phyloP scores from a whole-genome alignment of 2,888 invertebrate genomes.

The Eulithis testata region DNA sequence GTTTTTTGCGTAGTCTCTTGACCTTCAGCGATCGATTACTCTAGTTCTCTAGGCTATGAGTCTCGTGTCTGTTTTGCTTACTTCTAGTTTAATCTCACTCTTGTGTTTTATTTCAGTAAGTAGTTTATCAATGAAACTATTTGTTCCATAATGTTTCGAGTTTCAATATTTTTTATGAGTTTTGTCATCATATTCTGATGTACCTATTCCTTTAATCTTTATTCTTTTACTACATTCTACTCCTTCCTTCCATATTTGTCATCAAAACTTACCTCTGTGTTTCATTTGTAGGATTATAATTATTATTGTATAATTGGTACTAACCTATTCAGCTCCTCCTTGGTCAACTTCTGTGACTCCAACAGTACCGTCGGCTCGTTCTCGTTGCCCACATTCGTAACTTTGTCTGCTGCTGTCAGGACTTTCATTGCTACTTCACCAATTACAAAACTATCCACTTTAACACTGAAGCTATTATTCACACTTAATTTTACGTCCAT shows the following conservation, averaged over 20 bases:
- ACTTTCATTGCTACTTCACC: constrained; percentile 69
- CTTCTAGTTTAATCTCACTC: too few relatives aligned
- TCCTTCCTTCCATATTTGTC: too few relatives aligned
- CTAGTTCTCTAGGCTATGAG: not conserved
- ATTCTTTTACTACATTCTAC: too few relatives aligned
- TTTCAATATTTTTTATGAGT: too few relatives aligned
- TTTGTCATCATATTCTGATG: too few relatives aligned
- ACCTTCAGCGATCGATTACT: constrained; percentile 22
- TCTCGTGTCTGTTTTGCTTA: not conserved
- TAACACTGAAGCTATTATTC: constrained; percentile 32
- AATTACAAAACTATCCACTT: constrained; percentile 38
- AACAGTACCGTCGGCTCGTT: constrained; percentile 71
- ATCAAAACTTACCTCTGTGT: not conserved
- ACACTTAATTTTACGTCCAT: not conserved
- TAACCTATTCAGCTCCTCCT: constrained; percentile 78
- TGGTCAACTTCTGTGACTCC: constrained; percentile 61
- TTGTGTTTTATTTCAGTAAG: too few relatives aligned
- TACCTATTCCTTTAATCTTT: too few relatives aligned
- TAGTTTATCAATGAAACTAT: not conserved
- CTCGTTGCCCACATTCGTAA: constrained; percentile 66
- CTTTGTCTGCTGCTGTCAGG: constrained; percentile 69
- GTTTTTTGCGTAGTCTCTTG: constrained; percentile 32
- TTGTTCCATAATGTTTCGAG: not conserved
- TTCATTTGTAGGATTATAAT: too few relatives aligned
- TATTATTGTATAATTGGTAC: constrained; percentile 14